These are phyloP conservation scores for Bubalus kerabau DNA, from an alignment of 2,113 vertebrate genomes.

Conservation along the genomic window DNA sequence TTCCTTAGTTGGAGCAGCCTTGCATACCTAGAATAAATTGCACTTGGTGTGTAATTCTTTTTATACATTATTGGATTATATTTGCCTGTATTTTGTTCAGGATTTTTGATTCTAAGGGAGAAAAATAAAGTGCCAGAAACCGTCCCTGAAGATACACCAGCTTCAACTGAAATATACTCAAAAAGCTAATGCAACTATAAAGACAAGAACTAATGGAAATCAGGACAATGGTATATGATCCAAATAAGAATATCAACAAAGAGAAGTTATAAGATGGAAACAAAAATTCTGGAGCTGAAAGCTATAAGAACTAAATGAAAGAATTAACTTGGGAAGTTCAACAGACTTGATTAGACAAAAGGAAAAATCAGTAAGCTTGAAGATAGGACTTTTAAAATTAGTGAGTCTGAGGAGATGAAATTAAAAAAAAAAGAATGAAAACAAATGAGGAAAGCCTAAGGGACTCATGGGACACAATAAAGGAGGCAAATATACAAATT, in stretches of 20 bases:
- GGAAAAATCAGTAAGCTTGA: background rate
- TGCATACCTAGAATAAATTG: too few species aligned
- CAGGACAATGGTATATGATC: background rate
- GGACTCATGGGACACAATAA: background rate
- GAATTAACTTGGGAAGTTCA: background rate
- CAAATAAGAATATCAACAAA: background rate
- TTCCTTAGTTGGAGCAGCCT: too few species aligned
- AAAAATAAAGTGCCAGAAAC: background rate
- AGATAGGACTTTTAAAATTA: background rate
- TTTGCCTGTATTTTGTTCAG: background rate
- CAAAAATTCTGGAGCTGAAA: background rate
- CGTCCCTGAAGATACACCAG: background rate
- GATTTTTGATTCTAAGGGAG: background rate
- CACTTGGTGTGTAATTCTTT: too few species aligned
- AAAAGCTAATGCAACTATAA: background rate
- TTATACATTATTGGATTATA: too few species aligned
- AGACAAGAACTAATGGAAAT: background rate
- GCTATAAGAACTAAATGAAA: background rate
- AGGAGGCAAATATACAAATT: background rate
- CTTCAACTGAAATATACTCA: background rate
- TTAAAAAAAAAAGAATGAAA: background rate
- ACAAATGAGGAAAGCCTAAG: background rate
- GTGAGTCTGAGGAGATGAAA: background rate
- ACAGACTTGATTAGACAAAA: background rate
- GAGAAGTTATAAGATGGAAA: background rate